A percentile compares a stretch with the other conserved stretches of the same genome.
Evolutionary conservation across 2,888 invertebrate genomes (phyloP).

Genomic region (Oligia latruncula): DNA sequence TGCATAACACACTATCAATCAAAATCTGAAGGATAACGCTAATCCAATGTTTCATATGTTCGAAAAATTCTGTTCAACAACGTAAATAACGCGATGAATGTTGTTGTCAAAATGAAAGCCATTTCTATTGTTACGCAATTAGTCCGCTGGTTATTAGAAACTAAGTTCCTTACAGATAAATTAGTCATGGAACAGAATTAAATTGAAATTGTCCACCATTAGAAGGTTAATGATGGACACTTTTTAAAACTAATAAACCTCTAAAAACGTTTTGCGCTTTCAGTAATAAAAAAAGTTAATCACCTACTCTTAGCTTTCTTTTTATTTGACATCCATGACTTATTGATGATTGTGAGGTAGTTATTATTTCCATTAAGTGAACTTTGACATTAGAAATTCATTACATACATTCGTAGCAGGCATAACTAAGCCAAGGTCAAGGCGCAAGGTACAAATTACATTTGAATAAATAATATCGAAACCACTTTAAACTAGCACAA

Average conservation of each 20-base stretch:
- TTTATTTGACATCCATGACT: neutral
- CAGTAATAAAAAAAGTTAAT: neutral
- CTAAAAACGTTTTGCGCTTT: too few relatives aligned
- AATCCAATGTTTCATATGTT: too few relatives aligned
- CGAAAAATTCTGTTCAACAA: too few relatives aligned
- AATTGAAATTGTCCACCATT: neutral
- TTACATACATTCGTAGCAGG: neutral
- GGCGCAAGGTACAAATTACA: conserved; percentile 18
- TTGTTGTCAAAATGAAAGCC: too few relatives aligned
- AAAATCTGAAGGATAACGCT: too few relatives aligned
- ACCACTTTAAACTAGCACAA: conserved; percentile 14
- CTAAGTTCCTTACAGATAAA: neutral
- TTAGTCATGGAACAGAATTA: neutral
- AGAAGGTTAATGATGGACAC: too few relatives aligned
- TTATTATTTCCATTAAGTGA: neutral
- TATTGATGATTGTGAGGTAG: neutral
- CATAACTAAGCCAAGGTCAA: conserved; percentile 26
- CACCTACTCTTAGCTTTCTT: neutral
- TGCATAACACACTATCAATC: neutral
- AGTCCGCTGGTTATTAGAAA: too few relatives aligned
- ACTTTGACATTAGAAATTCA: neutral
- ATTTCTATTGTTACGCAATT: too few relatives aligned
- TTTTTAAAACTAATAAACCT: too few relatives aligned
- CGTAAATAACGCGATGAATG: too few relatives aligned
- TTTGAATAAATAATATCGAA: conserved; percentile 47